phyloP scores from a whole-genome alignment of 2,797 vertebrate species.

The Chloroceryle amazona region DNA sequence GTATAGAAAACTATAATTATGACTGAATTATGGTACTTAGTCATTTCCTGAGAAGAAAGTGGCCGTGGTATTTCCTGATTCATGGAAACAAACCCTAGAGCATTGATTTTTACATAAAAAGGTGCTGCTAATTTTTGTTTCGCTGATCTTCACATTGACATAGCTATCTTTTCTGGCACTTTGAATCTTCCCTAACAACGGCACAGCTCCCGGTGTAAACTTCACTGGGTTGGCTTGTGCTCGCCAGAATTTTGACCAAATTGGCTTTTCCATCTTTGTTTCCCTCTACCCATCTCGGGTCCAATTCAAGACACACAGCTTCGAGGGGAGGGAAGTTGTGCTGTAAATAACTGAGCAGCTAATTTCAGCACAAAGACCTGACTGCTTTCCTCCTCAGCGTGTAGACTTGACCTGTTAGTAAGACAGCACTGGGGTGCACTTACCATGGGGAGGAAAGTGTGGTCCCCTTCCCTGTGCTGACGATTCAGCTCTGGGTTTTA shows the following conservation, averaged over 20 bases:
- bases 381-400: neutral
- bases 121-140: conserved; percentile 64
- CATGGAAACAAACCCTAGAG: conserved; percentile 53
- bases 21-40: conserved; percentile 56
- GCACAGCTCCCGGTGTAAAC: neutral
- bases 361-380: neutral
- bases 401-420: neutral
- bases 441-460: neutral
- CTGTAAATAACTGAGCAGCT: neutral
- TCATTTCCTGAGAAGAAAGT: conserved; percentile 69
- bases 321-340: neutral
- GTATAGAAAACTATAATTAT: conserved; percentile 63
- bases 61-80: conserved; percentile 58
- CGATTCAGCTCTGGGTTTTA: neutral
- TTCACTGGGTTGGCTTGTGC: neutral
- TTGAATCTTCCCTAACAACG: conserved; percentile 27
- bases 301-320: neutral
- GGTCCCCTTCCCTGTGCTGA: neutral
- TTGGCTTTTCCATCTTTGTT: neutral
- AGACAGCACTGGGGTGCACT: accelerated
- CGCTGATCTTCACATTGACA: conserved; percentile 14
- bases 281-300: neutral
- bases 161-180: neutral
- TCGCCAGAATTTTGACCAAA: neutral
- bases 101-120: conserved; percentile 73